Evolutionary conservation across 2,888 invertebrate species (phyloP).

Genomic region (Cosmopolites sordidus): DNA sequence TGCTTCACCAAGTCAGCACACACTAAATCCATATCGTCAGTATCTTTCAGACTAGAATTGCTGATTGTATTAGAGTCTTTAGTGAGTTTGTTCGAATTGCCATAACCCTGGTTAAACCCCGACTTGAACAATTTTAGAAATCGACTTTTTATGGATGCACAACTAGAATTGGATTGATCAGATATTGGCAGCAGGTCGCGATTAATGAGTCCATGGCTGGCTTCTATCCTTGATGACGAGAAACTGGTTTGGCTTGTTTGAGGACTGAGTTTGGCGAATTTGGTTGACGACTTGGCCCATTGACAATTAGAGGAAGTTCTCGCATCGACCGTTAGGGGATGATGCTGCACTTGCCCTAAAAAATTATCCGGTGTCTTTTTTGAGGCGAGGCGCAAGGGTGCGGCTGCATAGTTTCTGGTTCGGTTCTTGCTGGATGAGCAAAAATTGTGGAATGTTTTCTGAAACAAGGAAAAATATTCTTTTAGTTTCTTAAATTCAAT

Average conservation of each 20-base stretch:
- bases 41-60: conserved; percentile 70
- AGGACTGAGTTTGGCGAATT: conserved; percentile 16
- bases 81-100: conserved; percentile 4
- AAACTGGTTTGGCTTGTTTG: conserved; percentile 27
- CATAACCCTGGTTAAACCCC: conserved; percentile 8
- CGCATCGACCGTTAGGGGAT: conserved; percentile 24
- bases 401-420: conserved; percentile 27
- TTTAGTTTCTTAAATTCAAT: background rate
- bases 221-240: conserved; percentile 22
- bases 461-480: conserved; percentile 21
- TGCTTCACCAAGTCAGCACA: conserved; percentile 65
- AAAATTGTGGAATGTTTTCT: conserved; percentile 34
- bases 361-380: conserved; percentile 26
- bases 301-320: conserved; percentile 20
- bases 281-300: conserved; percentile 6
- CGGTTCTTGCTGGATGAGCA: conserved; percentile 27
- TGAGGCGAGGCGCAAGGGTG: conserved; percentile 14
- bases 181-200: conserved; percentile 1
- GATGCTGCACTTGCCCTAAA: conserved; percentile 18
- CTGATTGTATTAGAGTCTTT: conserved; percentile 56
- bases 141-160: conserved; percentile 12
- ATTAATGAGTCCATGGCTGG: conserved; percentile 13
- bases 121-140: conserved; percentile 20
- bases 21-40: conserved; percentile 64
- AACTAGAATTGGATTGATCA: conserved; percentile 1